A percentile compares a stretch with the other conserved stretches of the same genome.
Evolutionary conservation across 2,113 vertebrate species (phyloP).

Genomic region (Dasyurus viverrinus): DNA sequence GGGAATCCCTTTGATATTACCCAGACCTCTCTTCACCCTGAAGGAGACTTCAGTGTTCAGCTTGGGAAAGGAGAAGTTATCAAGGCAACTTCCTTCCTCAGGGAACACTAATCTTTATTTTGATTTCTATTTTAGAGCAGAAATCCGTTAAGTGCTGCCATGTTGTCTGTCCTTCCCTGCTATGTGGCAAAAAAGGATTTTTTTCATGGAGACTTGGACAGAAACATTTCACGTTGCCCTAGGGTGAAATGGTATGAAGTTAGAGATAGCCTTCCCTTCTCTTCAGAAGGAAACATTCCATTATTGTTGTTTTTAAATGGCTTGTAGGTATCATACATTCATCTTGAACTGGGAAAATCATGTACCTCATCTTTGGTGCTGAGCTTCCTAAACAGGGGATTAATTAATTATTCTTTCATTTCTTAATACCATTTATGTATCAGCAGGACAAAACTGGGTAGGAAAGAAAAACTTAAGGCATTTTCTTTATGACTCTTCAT

Average conservation of each 20-base stretch:
- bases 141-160: conserved; percentile 29
- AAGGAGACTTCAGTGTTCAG: conserved; percentile 43
- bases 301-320: not conserved
- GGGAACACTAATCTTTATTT: conserved; percentile 67
- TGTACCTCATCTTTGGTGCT: not conserved
- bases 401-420: not conserved
- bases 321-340: not conserved
- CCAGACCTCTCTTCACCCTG: conserved; percentile 32
- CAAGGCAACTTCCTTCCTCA: conserved; percentile 57
- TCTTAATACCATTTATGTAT: not conserved
- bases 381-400: not conserved
- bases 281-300: not conserved
- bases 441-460: not conserved
- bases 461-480: not conserved
- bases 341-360: not conserved
- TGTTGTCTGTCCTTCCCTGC: conserved; percentile 38
- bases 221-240: not conserved
- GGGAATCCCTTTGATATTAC: conserved; percentile 42
- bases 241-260: not conserved
- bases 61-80: conserved; percentile 66
- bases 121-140: conserved; percentile 63
- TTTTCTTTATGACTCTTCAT: conserved; percentile 24
- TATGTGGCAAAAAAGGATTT: conserved; percentile 37
- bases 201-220: not conserved
- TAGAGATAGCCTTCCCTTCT: not conserved